phyloP scores from a whole-genome alignment of 2,888 invertebrate genomes.

The Lissocephala sabroskyi region DNA sequence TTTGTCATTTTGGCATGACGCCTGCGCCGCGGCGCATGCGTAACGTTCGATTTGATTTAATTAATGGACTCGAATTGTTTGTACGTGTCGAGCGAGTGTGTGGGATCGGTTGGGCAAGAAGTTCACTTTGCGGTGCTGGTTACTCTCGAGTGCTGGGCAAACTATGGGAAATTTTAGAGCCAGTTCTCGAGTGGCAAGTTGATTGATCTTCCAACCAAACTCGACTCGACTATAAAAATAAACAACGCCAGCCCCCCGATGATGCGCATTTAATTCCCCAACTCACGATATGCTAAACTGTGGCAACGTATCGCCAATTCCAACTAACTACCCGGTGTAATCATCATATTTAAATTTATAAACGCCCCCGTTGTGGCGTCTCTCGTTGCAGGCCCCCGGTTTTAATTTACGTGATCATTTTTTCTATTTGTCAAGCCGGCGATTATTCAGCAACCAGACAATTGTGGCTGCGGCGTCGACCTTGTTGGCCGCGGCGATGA shows the following conservation, averaged over 20 bases:
- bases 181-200: too few relatives aligned
- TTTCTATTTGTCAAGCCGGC: conserved; percentile 38
- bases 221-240: too few relatives aligned
- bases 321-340: conserved; percentile 23
- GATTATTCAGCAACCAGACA: not conserved
- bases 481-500: too few relatives aligned
- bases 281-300: conserved; percentile 1
- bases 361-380: conserved; percentile 30
- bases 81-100: conserved; percentile 32
- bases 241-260: too few relatives aligned
- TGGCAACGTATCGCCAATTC: conserved; percentile 14
- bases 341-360: conserved; percentile 29
- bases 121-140: too few relatives aligned
- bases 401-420: not conserved
- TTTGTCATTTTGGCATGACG: conserved; percentile 57
- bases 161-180: too few relatives aligned
- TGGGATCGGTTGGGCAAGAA: too few relatives aligned
- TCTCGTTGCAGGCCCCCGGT: not conserved
- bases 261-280: too few relatives aligned
- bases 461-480: not conserved
- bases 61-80: conserved; percentile 57
- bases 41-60: conserved; percentile 67
- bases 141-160: too few relatives aligned
- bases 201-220: too few relatives aligned
- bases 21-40: conserved; percentile 38